Evolutionary conservation across 2,797 vertebrate genomes (phyloP).

Genomic region (Malacoraja senta): DNA sequence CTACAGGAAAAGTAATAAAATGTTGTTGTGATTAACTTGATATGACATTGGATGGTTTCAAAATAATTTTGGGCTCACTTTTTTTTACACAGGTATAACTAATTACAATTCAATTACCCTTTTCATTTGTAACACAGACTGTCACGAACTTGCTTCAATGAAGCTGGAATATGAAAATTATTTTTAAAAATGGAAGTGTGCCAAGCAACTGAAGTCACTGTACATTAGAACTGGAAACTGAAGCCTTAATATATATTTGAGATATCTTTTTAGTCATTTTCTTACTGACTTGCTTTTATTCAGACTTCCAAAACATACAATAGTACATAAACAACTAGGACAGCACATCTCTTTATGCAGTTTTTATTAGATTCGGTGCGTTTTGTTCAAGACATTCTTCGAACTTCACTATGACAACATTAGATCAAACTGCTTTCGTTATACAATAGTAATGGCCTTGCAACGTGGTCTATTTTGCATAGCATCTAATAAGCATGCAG

Average conservation of each 20-base stretch:
- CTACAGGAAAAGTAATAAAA: not conserved
- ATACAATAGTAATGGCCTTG: conserved; percentile 23
- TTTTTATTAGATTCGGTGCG: conserved; percentile 31
- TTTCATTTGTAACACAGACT: not conserved
- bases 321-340: conserved; percentile 26
- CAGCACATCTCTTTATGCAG: conserved; percentile 30
- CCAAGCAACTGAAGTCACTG: not conserved
- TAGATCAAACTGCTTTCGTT: conserved; percentile 27
- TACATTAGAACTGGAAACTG: not conserved
- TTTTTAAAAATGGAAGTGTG: not conserved
- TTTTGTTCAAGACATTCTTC: conserved; percentile 32
- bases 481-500: conserved; percentile 29
- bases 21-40: not conserved
- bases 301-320: conserved; percentile 34
- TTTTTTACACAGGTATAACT: not conserved
- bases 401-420: conserved; percentile 36
- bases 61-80: conserved; percentile 3
- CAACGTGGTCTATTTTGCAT: conserved; percentile 6
- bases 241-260: conserved; percentile 7
- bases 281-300: conserved; percentile 29
- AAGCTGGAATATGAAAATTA: not conserved
- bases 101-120: not conserved
- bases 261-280: conserved; percentile 16
- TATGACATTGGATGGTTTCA: not conserved
- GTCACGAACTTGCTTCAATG: not conserved